Conservation (phyloP, 2,113 vertebrate species). For the Platichthys stellatus region DNA sequence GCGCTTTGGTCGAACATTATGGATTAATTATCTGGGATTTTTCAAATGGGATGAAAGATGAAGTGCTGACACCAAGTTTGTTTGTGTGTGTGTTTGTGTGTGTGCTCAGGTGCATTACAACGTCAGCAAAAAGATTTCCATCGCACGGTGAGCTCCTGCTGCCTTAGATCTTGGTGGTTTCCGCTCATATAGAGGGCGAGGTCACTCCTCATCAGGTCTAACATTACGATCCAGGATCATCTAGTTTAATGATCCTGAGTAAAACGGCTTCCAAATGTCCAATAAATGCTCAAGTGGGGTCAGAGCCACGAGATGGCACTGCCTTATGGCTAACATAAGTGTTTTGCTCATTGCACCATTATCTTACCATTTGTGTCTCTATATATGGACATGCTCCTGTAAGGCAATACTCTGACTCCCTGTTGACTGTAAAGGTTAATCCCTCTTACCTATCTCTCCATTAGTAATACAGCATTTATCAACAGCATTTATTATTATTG, state of each 20-base stretch:
- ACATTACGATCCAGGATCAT: constrained; percentile 45
- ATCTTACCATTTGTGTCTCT: constrained; percentile 42
- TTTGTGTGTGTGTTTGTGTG: background rate
- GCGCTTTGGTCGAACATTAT: constrained; percentile 55
- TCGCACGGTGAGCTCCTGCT: background rate
- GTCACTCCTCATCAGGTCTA: constrained; percentile 31
- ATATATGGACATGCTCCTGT: constrained; percentile 14
- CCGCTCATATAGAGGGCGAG: background rate
- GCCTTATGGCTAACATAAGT: constrained; percentile 45
- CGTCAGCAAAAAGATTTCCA: background rate
- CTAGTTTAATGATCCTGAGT: constrained; percentile 57
- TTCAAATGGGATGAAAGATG: constrained; percentile 61
- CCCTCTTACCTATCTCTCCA: constrained; percentile 21
- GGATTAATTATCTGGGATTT: constrained; percentile 64
- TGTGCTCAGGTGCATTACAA: constrained; percentile 6
- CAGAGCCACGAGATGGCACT: constrained; percentile 34
- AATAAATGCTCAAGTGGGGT: constrained; percentile 52
- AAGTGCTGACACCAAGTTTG: background rate
- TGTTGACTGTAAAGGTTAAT: constrained; percentile 18
- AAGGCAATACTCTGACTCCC: constrained; percentile 33
- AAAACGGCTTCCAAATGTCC: constrained; percentile 34
- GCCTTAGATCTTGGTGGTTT: constrained; percentile 1
- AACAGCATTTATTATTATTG: background rate
- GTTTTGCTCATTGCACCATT: constrained; percentile 47
- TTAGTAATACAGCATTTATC: background rate